Conservation (phyloP, 2,113 vertebrate species). For the Rhombomys opimus region DNA sequence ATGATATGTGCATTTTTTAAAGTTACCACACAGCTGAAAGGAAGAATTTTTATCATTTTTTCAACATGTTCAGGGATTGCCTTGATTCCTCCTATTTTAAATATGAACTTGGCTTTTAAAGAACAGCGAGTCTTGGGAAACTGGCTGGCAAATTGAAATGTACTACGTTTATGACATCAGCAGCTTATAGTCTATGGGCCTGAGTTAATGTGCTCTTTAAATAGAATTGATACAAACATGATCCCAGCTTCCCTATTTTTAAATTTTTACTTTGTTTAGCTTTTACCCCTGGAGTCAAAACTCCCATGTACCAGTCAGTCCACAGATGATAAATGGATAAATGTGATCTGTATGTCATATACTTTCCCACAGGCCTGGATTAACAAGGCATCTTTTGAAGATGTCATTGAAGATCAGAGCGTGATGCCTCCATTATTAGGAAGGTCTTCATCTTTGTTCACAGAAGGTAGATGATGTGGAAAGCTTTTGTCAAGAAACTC, state of each 20-base stretch:
- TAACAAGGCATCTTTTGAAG: background rate
- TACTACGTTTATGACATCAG: background rate
- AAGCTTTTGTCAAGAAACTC: constrained; percentile 31
- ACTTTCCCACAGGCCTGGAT: background rate
- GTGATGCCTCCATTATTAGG: background rate
- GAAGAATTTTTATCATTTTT: constrained; percentile 11
- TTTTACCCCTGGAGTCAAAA: background rate
- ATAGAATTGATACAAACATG: background rate
- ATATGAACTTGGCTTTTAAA: background rate
- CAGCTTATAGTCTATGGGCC: background rate
- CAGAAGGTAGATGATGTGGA: background rate
- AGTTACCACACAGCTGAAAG: background rate
- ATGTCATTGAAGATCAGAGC: background rate
- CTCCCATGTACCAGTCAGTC: background rate
- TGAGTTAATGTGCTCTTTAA: background rate
- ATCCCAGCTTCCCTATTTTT: background rate
- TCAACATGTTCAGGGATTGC: background rate
- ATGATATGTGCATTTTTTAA: background rate
- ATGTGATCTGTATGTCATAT: background rate
- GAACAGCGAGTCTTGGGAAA: background rate
- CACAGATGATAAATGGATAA: background rate
- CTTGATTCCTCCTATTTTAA: constrained; percentile 21
- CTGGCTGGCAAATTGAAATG: constrained; percentile 13
- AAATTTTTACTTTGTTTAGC: background rate
- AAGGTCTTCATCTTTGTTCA: constrained; percentile 6